Base-by-base conservation (phyloP, 2,113 vertebrate species). In the Synchiropus splendidus region DNA sequence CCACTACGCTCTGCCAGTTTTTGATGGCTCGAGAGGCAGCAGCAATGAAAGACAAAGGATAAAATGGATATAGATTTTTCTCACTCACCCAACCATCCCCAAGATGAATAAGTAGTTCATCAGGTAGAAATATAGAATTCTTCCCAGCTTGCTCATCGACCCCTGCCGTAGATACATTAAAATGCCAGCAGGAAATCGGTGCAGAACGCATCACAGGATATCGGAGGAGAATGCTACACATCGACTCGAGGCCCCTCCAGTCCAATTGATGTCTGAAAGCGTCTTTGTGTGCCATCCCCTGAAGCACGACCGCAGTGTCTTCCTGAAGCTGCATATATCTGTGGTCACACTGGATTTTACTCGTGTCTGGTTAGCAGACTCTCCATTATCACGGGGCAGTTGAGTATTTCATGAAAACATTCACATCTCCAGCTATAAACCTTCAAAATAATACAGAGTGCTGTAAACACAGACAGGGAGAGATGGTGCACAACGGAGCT, bases 31-130 rank as follows among this genome's bases (percentile, higher is more conserved):
- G 81, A 78, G 56, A 46, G 33, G 44, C 42, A 48, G 68, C 40
- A 48, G 70, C 70, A 81, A 78, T 82, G 82, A 84, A 87, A 85
- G 80, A 84, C 82, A 85, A 85, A 86, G 77, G 74, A 72, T 80
- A 85, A 88, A 83, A 69, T 51, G 65, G 56, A 64, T 75, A 82
- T 80, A 49, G 72, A 81, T 82, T 89, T 86, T 76, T 80, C 47
- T 70, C 80, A 76, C 67, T 42, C 80, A 77, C 70, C 55, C 80
- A 61, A 51, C 75, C 76, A 63, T 80, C 58, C 61, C 55, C 63
- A 36, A 64, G 85, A 83, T 85, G 80, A 89, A 70, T 81, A 83
- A 83, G 72, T 74, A 13, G 77, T 80, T 85, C 67, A 84, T 81
- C 79, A 85, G 66, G 74, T 63, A 74, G 74, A 84, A 86, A 68